Evolutionary conservation across 37 sponge, comb jelly and placozoan species (phyloP).

Genomic region (Beroe ovata): DNA sequence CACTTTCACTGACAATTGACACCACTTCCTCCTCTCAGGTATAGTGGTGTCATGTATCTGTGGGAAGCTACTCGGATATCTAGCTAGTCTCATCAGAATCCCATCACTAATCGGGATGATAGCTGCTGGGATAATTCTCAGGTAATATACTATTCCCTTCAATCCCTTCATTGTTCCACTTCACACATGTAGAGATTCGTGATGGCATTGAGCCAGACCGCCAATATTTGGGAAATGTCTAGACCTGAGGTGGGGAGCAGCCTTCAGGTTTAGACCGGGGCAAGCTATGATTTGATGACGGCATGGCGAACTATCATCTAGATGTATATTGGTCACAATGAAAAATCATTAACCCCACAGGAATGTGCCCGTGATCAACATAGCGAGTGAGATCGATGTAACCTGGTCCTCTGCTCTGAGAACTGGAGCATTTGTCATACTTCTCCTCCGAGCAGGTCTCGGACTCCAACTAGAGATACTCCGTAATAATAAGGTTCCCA

Average conservation of each 20-base stretch:
- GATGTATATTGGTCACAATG: too few relatives aligned
- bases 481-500: constrained; percentile 27
- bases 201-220: too few relatives aligned
- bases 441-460: constrained; percentile 15
- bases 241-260: too few relatives aligned
- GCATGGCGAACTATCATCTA: too few relatives aligned
- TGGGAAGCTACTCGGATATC: constrained; percentile 25
- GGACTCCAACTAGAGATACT: constrained; percentile 27
- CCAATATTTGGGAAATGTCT: too few relatives aligned
- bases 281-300: too few relatives aligned
- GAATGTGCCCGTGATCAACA: constrained; percentile 20
- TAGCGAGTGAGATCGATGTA: constrained; percentile 23
- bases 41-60: constrained; percentile 32
- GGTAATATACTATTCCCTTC: too few relatives aligned
- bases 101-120: constrained; percentile 65
- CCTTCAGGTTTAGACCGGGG: too few relatives aligned
- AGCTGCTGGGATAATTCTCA: constrained; percentile 32
- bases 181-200: too few relatives aligned
- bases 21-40: constrained; percentile 11
- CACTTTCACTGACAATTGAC: too few relatives aligned
- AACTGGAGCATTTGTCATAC: constrained; percentile 57
- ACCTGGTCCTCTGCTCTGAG: constrained; percentile 40
- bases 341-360: too few relatives aligned
- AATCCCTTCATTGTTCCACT: too few relatives aligned
- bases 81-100: constrained; percentile 9